Base-by-base conservation (phyloP, 2,888 invertebrate genomes). In the Parnassius apollo region DNA sequence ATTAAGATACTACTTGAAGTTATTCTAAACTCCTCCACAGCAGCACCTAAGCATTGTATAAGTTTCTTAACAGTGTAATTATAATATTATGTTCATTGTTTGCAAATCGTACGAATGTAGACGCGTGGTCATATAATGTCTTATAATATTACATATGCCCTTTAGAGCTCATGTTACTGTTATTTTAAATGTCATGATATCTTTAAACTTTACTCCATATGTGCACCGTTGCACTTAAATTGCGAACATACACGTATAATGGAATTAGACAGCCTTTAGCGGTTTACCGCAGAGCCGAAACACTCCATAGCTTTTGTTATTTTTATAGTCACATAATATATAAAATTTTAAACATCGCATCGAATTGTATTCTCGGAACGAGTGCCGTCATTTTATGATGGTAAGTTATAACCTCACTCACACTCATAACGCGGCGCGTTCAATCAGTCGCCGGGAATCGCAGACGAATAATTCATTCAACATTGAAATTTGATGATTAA, bases 351-450 rank as follows among this genome's bases (percentile, higher is more conserved):
- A 63, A 42, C 9, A 46, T 56, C 59, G 59, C 49, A 59, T 63
- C 59, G 59, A 54, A 55, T 59, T 50, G 58, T 46, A 59, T 59
- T 63, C 63, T 59, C 51, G 48, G 63, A 63, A 59, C 18, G 42
- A 46, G 18, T 63, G 55, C 55, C 22, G 63, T 59, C 48, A 52
- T 44, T 63, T 55, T 59, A 50, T 42, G 54, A 58, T 12, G 9
- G 45, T 35, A 42, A 49, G 49, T 49, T 49, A 55, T 49, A 49
- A 46, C 50, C n/a, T 48, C 18, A 18, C 18, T 18, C 18, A 18
- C 18, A 18, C 18, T 18, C 11, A 44, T 44, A 45, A 13, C 57
- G 44, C 25, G 49, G 42, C 58, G 18, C 22, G 48, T 35, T 62
- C 42, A 53, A 25, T 57, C 48, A 61, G 55, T 55, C 44, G 55